Base-by-base conservation (phyloP, 2,797 vertebrate species). In the Cossypha dichroa region DNA sequence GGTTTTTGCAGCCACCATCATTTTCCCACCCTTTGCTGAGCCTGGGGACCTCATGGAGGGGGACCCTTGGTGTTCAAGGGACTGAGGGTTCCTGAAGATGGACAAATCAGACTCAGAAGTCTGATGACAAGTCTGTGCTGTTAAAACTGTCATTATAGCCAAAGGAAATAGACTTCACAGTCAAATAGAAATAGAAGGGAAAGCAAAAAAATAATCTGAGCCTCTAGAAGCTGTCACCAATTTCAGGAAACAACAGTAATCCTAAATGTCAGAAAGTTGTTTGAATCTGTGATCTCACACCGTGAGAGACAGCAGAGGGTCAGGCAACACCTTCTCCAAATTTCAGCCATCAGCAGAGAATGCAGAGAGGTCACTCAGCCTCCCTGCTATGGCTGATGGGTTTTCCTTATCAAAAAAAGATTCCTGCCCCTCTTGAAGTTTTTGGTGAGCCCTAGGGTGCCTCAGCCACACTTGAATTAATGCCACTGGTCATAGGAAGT, bases 351-450 rank as follows among this genome's bases (percentile, higher is more conserved):
- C 2, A 12, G 63, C 19, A 58, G 38, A 21, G 10, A 49, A 54
- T 0, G 4, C 16, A 17, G 41, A 23, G 48, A 52, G 29, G 6
- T 15, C 1, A 1, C 60, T 49, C 48, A 36, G 51, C n/a, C 49
- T 74, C 49, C 21, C 45, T 45, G 26, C 21, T 25, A 6, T 21
- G 31, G 63, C 46, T 69, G 26, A 2, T 5, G 31, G 33, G 5
- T 10, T 8, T 34, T 52, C 62, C 77, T 43, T 6, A n/a, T 9
- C 25, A 31, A 31, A 46, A 14, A 16, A 48, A 66, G 10, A 8
- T 3, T 16, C n/a, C 43, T 19, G 33, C 43, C 64, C 33, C 31
- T 4, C 13, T 10, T 5, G 8, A 18, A 18, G 3, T 22, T 41
- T 52, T 3, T 21, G 66, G 22, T 31, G 26, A 75, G 16, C 11